Evolutionary conservation across 2,797 vertebrate species (phyloP), one percentile per base, ranked within the genome.

Genomic region (Ceyx erithaca): DNA sequence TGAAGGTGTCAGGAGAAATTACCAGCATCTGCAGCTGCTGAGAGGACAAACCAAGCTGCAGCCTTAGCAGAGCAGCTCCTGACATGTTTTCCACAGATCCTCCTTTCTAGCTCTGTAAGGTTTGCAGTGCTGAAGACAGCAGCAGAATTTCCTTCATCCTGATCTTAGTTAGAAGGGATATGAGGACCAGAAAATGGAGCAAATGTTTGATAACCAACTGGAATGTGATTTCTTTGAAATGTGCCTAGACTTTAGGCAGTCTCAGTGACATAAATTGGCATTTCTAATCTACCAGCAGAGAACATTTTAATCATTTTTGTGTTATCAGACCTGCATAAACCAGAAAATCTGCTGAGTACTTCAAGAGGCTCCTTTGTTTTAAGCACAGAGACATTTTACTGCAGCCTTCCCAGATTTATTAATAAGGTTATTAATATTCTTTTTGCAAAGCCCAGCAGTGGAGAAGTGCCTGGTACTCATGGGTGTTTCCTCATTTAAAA

Each of bases 401-500:
- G 73, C 73, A 75, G 61, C 40, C 25, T 93, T 90, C 19, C 40
- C 33, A 62, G 87, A 41, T 88, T 94, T 93, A 95, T 95, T 94
- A 95, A 84, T 94, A 94, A 91, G 1, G 3, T 69, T 89, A 94
- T 94, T 96, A 96, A 93, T 94, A 95, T 95, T 94, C 92, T 94
- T 93, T 89, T 88, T 85, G 61, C 70, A 89, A 64, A 75, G 46
- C 96, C 52, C 21, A 78, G 77, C 64, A 89, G 86, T 61, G 61
- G 77, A 95, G 82, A 94, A 78, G 35, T 72, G 63, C 14, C 89
- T 92, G 45, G 41, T 89, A 93, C 76, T 92, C 31, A 2, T 90
- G 91, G 63, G 77, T 86, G 48, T 88, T 96, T 88, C 61, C 92
- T 96, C 94, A 95, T 96, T 96, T 95, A 97, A 96, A 96, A 95